phyloP scores from a whole-genome alignment of 2,888 invertebrate species.

The Orthosia incerta region DNA sequence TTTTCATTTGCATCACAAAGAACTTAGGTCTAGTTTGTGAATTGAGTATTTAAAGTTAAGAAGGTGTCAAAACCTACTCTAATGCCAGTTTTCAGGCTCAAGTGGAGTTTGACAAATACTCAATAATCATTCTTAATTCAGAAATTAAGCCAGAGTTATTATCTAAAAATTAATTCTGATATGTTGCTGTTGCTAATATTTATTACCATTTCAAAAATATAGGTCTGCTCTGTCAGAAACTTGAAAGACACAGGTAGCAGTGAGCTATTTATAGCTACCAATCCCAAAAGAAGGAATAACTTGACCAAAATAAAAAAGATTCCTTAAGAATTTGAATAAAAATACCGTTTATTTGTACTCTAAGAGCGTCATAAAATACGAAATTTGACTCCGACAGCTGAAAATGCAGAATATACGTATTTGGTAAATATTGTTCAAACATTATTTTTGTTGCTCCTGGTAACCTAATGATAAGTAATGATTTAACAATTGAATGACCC shows the following conservation, averaged over 20 bases:
- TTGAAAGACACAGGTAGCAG: constrained; percentile 37
- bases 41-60: too few species aligned
- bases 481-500: constrained; percentile 21
- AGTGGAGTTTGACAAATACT: too few species aligned
- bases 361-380: constrained; percentile 33
- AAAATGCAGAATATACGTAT: constrained; percentile 28
- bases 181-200: too few species aligned
- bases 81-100: too few species aligned
- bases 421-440: constrained; percentile 32
- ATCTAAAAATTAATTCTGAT: too few species aligned
- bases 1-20: too few species aligned
- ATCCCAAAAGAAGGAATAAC: constrained; percentile 31
- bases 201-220: not conserved
- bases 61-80: too few species aligned
- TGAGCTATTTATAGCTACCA: constrained; percentile 52
- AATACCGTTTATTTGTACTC: constrained; percentile 15
- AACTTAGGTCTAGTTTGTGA: too few species aligned
- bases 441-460: constrained; percentile 18
- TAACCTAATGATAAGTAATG: constrained; percentile 47
- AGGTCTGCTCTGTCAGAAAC: not conserved
- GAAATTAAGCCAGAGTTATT: too few species aligned
- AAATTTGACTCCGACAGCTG: constrained; percentile 51
- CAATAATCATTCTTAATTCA: too few species aligned
- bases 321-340: not conserved
- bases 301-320: constrained; percentile 38